Conservation (phyloP, 2,888 invertebrate genomes). For the Phengaris alcon region DNA sequence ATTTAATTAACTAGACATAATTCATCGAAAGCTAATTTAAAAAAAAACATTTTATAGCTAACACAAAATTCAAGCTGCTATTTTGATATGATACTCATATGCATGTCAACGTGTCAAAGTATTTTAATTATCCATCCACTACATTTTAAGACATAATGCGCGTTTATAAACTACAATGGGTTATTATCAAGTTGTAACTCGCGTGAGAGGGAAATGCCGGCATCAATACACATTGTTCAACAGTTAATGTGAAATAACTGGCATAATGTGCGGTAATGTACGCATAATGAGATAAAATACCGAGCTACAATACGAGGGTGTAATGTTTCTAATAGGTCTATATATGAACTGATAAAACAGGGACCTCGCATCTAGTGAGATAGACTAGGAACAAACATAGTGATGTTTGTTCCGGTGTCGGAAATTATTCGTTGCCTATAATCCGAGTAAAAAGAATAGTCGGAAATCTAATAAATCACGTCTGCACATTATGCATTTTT, state of each 20-base stretch:
- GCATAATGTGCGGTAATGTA: not conserved
- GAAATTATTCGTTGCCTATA: no score
- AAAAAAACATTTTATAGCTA: not conserved
- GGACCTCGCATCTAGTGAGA: no score
- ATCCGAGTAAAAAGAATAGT: no score
- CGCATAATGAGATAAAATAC: not conserved
- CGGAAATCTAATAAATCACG: no score
- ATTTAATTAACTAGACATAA: no score
- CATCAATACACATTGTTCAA: conserved; percentile 2
- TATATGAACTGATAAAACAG: not conserved
- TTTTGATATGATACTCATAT: not conserved
- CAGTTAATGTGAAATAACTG: conserved; percentile 4
- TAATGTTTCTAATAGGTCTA: not conserved
- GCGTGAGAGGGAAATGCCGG: not conserved
- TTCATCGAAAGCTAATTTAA: not conserved
- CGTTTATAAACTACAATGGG: not conserved
- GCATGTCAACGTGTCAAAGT: not conserved
- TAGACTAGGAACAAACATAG: no score
- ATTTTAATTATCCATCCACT: not conserved
- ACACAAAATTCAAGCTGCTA: not conserved
- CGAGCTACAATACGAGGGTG: not conserved
- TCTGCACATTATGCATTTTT: no score
- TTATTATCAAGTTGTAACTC: conserved; percentile 1
- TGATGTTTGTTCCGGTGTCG: no score
- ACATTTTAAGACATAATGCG: not conserved